A percentile compares a stretch with the other conserved stretches of the same genome.
Evolutionary conservation across 2,888 invertebrate genomes (phyloP).

Genomic region (Acholoe squamosa): DNA sequence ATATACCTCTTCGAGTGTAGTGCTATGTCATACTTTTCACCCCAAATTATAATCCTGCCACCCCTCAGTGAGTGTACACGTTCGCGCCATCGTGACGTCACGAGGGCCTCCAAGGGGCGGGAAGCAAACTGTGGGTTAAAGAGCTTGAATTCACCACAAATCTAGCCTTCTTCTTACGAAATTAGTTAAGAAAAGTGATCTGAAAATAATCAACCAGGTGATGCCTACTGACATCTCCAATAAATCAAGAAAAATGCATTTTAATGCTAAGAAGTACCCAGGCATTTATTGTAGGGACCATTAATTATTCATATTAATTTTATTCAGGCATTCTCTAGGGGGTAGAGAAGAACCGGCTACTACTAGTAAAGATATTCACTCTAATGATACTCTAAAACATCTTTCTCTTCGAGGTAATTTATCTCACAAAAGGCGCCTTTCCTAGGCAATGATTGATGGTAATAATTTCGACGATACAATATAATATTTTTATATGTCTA

Average conservation of each 20-base stretch:
- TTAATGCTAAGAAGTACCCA: neutral
- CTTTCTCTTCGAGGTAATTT: too few species aligned
- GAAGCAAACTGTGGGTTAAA: neutral
- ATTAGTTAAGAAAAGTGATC: neutral
- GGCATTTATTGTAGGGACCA: neutral
- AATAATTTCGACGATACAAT: too few species aligned
- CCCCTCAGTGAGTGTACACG: neutral
- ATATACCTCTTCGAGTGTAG: too few species aligned
- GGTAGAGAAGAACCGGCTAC: too few species aligned
- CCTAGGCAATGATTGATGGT: too few species aligned
- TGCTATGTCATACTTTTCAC: too few species aligned
- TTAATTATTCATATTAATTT: neutral
- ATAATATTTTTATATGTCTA: too few species aligned
- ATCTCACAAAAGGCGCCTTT: too few species aligned
- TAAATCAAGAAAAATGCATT: neutral
- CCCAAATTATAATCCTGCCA: conserved; percentile 14
- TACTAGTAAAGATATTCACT: too few species aligned
- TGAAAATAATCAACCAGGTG: too few species aligned
- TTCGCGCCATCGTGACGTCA: conserved; percentile 37
- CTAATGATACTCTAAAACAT: too few species aligned
- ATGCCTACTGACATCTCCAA: neutral
- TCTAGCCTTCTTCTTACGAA: neutral
- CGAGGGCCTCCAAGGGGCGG: neutral
- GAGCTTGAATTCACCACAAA: neutral
- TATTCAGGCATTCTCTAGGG: too few species aligned